Conservation (phyloP, 2,888 invertebrate species). For the Geophilus truncorum region DNA sequence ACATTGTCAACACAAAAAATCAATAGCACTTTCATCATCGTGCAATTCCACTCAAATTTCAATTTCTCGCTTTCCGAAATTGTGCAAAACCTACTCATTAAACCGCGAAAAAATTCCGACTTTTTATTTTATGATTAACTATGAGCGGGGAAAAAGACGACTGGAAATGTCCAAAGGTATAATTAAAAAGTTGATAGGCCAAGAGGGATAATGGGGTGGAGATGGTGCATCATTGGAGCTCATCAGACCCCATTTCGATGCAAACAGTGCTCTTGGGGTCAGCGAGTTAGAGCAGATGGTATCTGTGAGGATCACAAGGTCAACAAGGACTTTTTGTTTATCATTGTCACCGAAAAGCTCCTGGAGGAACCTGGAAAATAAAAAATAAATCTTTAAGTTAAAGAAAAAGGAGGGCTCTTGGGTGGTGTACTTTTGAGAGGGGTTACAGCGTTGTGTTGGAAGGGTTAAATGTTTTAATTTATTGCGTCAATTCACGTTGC, state of each 20-base stretch:
- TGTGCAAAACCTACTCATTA: too few relatives aligned
- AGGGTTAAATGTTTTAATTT: too few relatives aligned
- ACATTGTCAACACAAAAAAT: conserved; percentile 16
- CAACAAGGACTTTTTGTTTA: conserved; percentile 2
- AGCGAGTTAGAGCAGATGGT: conserved; percentile 7
- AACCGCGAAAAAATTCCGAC: too few relatives aligned
- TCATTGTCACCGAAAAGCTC: background rate
- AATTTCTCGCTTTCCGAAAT: background rate
- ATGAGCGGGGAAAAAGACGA: too few relatives aligned
- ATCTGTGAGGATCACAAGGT: background rate
- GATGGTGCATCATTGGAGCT: background rate
- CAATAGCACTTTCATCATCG: background rate
- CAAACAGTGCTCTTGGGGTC: conserved; percentile 12
- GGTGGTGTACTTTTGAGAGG: too few relatives aligned
- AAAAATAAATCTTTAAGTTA: background rate
- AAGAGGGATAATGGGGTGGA: background rate
- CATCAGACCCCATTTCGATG: conserved; percentile 5
- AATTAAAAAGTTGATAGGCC: background rate
- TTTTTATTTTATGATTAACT: background rate
- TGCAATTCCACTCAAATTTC: too few relatives aligned
- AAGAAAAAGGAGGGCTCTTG: background rate
- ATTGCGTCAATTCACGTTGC: too few relatives aligned
- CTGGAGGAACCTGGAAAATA: background rate
- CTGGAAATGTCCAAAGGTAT: background rate
- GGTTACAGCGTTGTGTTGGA: too few relatives aligned